Percentiles rank a stretch among this genome's conserved stretches.
Evolutionary conservation across 2,888 invertebrate species (phyloP).

Genomic region (Arge pagana): DNA sequence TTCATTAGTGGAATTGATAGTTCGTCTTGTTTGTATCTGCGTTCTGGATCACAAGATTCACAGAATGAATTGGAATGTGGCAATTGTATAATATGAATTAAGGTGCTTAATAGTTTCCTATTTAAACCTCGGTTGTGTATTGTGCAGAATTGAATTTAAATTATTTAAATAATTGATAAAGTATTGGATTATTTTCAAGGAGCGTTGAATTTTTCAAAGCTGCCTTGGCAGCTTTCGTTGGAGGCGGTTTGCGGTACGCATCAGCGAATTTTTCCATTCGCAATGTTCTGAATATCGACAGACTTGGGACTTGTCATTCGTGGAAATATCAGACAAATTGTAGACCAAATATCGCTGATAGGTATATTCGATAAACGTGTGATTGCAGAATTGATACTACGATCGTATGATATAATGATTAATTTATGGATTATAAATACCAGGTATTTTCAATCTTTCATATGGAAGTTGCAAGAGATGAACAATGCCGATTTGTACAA

Average conservation of each 20-base stretch:
- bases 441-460: slow-evolving; percentile 11
- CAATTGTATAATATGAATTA: slow-evolving; percentile 34
- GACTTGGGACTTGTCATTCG: too few relatives aligned
- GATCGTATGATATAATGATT: slow-evolving; percentile 24
- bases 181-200: background rate
- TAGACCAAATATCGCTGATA: too few relatives aligned
- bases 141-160: background rate
- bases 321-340: too few relatives aligned
- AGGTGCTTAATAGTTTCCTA: slow-evolving; percentile 30
- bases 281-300: too few relatives aligned
- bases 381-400: slow-evolving; percentile 31
- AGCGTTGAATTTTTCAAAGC: slow-evolving; percentile 3
- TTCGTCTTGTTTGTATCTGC: background rate
- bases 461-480: background rate
- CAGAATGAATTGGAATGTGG: background rate
- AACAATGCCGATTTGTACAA: background rate
- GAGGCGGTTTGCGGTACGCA: too few relatives aligned
- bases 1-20: background rate
- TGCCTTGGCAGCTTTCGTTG: background rate
- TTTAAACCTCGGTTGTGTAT: background rate
- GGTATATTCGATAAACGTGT: slow-evolving; percentile 22
- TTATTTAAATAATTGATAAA: background rate
- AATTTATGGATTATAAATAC: background rate
- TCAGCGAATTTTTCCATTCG: too few relatives aligned
- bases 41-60: background rate